These are phyloP conservation scores for Pachymerium ferrugineum DNA, from an alignment of 2,888 invertebrate genomes.

Conservation along the genomic window DNA sequence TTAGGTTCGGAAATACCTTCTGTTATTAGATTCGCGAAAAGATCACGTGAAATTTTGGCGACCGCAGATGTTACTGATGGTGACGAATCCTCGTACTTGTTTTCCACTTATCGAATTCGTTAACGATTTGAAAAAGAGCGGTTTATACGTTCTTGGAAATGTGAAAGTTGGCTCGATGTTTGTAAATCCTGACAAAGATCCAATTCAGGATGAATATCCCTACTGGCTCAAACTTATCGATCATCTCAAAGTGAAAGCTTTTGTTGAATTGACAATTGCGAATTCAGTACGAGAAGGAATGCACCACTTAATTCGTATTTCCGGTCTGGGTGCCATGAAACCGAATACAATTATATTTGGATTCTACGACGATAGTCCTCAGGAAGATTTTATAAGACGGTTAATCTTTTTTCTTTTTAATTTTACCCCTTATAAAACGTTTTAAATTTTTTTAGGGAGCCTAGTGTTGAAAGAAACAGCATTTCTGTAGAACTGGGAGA, in stretches of 20 bases:
- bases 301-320: slow-evolving; percentile 80
- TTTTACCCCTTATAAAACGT: background rate
- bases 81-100: slow-evolving; percentile 81
- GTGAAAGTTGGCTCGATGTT: slow-evolving; percentile 57
- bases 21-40: slow-evolving; percentile 90
- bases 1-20: slow-evolving; percentile 86
- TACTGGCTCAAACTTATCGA: slow-evolving; percentile 93
- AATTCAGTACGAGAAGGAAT: slow-evolving; percentile 80
- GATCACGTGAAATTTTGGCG: slow-evolving; percentile 99
- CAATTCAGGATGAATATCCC: slow-evolving; percentile 68
- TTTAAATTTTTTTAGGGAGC: background rate
- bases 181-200: slow-evolving; percentile 57
- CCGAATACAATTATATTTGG: slow-evolving; percentile 95
- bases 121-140: slow-evolving; percentile 91
- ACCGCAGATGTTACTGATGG: slow-evolving; percentile 88
- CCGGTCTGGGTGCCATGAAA: slow-evolving; percentile 98
- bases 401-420: slow-evolving; percentile 4
- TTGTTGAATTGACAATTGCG: slow-evolving; percentile 88
- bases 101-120: slow-evolving; percentile 94
- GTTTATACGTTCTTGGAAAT: slow-evolving; percentile 80
- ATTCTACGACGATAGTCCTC: slow-evolving; percentile 71
- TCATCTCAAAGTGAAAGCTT: slow-evolving; percentile 78
- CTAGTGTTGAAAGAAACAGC: background rate
- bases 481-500: slow-evolving; percentile 28
- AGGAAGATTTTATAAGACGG: slow-evolving; percentile 66